A percentile compares a stretch with the other conserved stretches of the same genome.
These are phyloP conservation scores for Eilema sororculum DNA, from an alignment of 2,888 invertebrate species.

Conservation along the genomic window DNA sequence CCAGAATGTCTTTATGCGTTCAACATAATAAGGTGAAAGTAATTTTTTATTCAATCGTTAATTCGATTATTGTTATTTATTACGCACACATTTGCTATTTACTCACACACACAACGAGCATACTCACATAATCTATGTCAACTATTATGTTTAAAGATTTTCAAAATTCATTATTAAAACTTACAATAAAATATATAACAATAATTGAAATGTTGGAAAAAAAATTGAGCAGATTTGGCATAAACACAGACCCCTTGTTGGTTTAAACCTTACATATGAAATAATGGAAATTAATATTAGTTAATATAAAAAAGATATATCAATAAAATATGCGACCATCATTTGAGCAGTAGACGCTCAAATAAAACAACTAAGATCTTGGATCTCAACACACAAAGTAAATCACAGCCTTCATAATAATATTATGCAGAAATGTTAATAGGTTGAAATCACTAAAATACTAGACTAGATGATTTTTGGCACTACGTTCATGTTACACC, in stretches of 20 bases:
- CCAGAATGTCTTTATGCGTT: neutral
- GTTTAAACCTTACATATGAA: slow-evolving; percentile 46
- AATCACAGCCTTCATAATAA: slow-evolving; percentile 84
- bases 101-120: slow-evolving; percentile 53
- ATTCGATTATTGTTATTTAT: slow-evolving; percentile 47
- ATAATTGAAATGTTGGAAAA: slow-evolving; percentile 60
- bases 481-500: slow-evolving; percentile 61
- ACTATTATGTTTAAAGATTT: slow-evolving; percentile 52
- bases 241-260: slow-evolving; percentile 62
- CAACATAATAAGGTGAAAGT: neutral
- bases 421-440: slow-evolving; percentile 51
- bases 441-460: slow-evolving; percentile 58
- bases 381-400: slow-evolving; percentile 76
- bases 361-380: slow-evolving; percentile 68
- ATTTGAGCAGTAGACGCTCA: slow-evolving; percentile 55
- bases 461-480: slow-evolving; percentile 66
- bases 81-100: slow-evolving; percentile 24
- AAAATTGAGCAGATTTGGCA: slow-evolving; percentile 82
- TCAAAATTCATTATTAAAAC: slow-evolving; percentile 57
- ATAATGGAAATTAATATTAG: slow-evolving; percentile 39
- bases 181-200: slow-evolving; percentile 57
- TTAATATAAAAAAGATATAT: slow-evolving; percentile 28
- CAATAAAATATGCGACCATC: slow-evolving; percentile 38
- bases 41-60: slow-evolving; percentile 28
- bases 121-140: slow-evolving; percentile 48